Evolutionary conservation across 2,888 invertebrate species (phyloP).

Genomic region (Gonocerus acuteangulatus): DNA sequence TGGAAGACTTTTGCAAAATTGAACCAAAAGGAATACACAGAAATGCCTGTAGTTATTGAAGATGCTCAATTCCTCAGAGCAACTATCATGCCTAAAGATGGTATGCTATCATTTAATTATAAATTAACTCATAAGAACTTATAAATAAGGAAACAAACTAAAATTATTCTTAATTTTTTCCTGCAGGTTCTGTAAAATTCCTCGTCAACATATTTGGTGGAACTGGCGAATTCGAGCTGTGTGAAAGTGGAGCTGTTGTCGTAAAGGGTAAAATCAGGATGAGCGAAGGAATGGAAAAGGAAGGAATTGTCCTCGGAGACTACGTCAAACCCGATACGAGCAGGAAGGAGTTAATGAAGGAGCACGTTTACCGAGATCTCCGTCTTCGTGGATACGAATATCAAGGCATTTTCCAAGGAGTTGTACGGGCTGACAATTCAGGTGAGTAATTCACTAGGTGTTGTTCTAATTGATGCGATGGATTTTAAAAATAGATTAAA

Average conservation of each 20-base stretch:
- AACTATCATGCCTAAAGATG: constrained; percentile 81
- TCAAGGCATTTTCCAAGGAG: constrained; percentile 71
- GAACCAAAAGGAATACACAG: constrained; percentile 62
- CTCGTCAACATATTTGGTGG: constrained; percentile 75
- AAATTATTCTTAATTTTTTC: background rate
- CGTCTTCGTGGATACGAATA: constrained; percentile 83
- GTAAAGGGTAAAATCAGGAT: constrained; percentile 61
- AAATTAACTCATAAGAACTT: background rate
- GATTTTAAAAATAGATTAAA: too few species aligned
- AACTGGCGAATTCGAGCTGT: constrained; percentile 77
- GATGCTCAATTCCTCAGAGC: constrained; percentile 87
- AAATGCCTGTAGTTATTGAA: constrained; percentile 79
- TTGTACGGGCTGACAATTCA: constrained; percentile 62
- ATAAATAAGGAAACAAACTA: background rate
- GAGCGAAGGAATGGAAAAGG: constrained; percentile 56
- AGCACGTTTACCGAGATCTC: constrained; percentile 81
- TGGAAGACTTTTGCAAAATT: constrained; percentile 84
- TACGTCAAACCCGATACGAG: constrained; percentile 45
- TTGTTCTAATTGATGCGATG: too few species aligned
- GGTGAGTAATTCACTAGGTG: constrained; percentile 42
- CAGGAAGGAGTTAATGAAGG: constrained; percentile 49
- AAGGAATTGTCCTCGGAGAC: constrained; percentile 51
- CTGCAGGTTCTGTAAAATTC: constrained; percentile 59
- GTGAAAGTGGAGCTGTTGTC: constrained; percentile 71
- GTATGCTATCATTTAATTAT: constrained; percentile 29